Percentiles rank a stretch among this genome's conserved stretches.
Evolutionary conservation across 2,113 vertebrate genomes (phyloP).

Genomic region (Isichthys henryi): DNA sequence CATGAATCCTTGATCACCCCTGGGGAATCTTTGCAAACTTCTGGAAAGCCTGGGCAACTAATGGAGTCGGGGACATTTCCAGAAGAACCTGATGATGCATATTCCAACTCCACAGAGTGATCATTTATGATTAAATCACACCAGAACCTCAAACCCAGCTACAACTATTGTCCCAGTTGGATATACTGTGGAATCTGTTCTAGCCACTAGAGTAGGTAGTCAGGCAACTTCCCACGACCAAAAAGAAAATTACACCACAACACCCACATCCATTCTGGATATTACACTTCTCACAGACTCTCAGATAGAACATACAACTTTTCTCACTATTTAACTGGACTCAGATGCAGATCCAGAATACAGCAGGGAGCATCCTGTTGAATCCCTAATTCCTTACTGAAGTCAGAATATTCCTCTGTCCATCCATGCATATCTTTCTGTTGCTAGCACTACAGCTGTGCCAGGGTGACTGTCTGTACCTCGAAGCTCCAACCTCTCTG

Average conservation of each 20-base stretch:
- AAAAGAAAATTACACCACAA: constrained; percentile 32
- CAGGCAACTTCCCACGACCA: background rate
- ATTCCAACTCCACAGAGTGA: constrained; percentile 7
- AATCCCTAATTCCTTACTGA: constrained; percentile 16
- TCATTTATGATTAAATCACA: constrained; percentile 14
- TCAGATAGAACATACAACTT: constrained; percentile 25
- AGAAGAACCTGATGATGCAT: constrained; percentile 26
- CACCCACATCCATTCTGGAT: constrained; percentile 19
- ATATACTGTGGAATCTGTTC: background rate
- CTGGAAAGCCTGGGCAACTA: background rate
- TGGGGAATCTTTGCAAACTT: background rate
- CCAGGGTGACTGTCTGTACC: background rate
- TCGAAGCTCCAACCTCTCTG: background rate
- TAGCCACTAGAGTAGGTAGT: background rate
- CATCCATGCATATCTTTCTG: background rate
- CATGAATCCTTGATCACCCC: background rate
- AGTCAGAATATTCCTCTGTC: background rate
- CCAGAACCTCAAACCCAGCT: background rate
- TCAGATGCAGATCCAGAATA: constrained; percentile 47
- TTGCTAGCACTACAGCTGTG: background rate
- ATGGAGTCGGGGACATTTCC: background rate
- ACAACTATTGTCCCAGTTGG: constrained; percentile 10
- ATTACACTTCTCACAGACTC: constrained; percentile 40
- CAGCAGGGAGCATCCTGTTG: constrained; percentile 35
- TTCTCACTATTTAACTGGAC: constrained; percentile 39